These are phyloP conservation scores for Pantelozetes paolii DNA, from an alignment of 2,888 invertebrate species.

Conservation along the genomic window DNA sequence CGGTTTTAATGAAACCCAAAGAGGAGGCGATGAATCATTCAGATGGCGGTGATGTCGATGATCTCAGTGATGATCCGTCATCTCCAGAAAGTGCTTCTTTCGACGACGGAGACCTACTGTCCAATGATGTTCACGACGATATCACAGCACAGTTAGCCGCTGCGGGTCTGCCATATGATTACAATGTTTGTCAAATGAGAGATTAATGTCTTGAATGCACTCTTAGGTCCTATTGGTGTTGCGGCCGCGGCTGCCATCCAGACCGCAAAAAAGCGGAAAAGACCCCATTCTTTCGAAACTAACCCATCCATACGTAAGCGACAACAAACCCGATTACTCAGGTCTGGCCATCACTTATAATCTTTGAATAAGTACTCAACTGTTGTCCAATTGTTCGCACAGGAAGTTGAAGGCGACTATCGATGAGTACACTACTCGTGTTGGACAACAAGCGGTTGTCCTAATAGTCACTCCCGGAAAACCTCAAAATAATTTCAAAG, in stretches of 20 bases:
- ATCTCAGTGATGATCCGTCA: conserved; percentile 53
- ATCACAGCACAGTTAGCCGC: conserved; percentile 93
- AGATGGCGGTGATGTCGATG: conserved; percentile 46
- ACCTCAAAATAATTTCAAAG: conserved; percentile 90
- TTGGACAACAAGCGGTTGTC: conserved; percentile 94
- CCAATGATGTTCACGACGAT: conserved; percentile 77
- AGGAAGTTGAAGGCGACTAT: conserved; percentile 64
- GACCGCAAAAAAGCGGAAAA: conserved; percentile 87
- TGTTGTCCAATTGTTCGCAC: conserved; percentile 16
- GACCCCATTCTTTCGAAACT: conserved; percentile 93
- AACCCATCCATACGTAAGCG: conserved; percentile 93
- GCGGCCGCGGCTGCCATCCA: conserved; percentile 95
- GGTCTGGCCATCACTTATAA: no score
- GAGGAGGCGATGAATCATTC: conserved; percentile 41
- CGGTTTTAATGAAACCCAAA: conserved; percentile 40
- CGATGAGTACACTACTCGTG: conserved; percentile 92
- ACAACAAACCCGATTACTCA: conserved; percentile 83
- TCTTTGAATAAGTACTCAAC: conserved; percentile 26
- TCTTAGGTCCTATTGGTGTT: conserved; percentile 81
- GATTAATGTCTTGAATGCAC: conserved; percentile 34
- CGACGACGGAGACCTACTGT: conserved; percentile 76
- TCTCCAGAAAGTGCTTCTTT: conserved; percentile 53
- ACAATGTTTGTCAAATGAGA: conserved; percentile 38
- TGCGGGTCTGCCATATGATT: conserved; percentile 65
- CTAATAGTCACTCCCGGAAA: conserved; percentile 93